A percentile compares a stretch with the other conserved stretches of the same genome.
phyloP scores from a whole-genome alignment of 2,888 invertebrate genomes.

The Axea sp. region DNA sequence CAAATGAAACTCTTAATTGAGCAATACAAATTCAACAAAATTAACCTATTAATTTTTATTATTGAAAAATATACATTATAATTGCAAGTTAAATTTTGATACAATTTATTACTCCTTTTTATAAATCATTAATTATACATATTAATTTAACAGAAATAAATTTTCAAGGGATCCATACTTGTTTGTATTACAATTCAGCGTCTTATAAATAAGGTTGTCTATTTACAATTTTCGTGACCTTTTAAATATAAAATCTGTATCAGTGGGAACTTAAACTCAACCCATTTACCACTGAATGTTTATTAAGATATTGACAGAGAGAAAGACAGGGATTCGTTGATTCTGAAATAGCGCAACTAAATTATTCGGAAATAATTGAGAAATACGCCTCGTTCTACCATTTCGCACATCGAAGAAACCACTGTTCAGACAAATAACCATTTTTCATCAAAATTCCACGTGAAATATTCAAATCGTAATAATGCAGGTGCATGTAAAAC shows the following conservation, averaged over 20 bases:
- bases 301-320: slow-evolving; percentile 11
- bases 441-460: slow-evolving; percentile 4
- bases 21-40: no score
- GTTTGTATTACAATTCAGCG: slow-evolving; percentile 6
- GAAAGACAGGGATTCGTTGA: background rate
- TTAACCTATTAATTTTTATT: no score
- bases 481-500: slow-evolving; percentile 8
- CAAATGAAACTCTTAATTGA: no score
- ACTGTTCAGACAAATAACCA: background rate
- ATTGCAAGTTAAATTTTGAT: no score
- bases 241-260: slow-evolving; percentile 43
- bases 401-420: background rate
- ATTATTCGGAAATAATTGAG: slow-evolving; percentile 1
- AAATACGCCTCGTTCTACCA: background rate
- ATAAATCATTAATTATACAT: no score
- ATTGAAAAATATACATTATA: no score
- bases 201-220: slow-evolving; percentile 29
- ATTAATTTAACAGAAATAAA: no score
- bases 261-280: slow-evolving; percentile 26
- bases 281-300: slow-evolving; percentile 12
- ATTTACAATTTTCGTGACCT: slow-evolving; percentile 35
- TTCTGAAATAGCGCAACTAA: background rate
- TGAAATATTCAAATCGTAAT: slow-evolving; percentile 25
- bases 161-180: no score
- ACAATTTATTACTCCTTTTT: no score